Conservation (phyloP, 64 coral and sea anemone genomes). For the Montipora sp. region DNA sequence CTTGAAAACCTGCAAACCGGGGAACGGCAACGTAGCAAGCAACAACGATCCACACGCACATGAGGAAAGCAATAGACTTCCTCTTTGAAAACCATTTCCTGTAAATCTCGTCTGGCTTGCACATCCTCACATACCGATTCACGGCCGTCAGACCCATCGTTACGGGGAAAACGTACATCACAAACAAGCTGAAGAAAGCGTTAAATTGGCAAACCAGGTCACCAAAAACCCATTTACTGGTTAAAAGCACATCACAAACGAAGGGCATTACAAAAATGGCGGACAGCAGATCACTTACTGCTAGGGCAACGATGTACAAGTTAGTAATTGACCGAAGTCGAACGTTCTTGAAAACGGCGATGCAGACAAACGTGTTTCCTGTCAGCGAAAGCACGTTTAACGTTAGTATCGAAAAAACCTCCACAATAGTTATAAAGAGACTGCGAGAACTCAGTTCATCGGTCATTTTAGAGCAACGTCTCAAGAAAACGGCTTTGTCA, state of each 20-base stretch:
- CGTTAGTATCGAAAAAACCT: neutral
- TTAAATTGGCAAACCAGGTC: neutral
- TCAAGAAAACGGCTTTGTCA: neutral
- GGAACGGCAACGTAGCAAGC: neutral
- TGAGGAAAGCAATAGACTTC: neutral
- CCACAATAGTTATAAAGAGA: neutral
- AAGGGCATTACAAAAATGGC: conserved; percentile 4
- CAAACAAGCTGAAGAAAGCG: neutral
- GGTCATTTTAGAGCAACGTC: neutral
- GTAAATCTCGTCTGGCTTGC: neutral
- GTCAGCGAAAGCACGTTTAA: neutral
- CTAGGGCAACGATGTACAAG: conserved; percentile 13
- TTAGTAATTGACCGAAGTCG: neutral
- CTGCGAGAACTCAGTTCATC: neutral
- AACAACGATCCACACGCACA: neutral
- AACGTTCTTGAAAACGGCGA: conserved; percentile 11
- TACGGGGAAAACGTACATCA: neutral
- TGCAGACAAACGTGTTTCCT: conserved; percentile 9
- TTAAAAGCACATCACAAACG: neutral
- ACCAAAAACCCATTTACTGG: neutral
- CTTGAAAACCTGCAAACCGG: neutral
- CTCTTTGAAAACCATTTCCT: neutral
- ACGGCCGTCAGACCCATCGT: neutral
- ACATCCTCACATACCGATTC: neutral
- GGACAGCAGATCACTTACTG: neutral